A percentile compares a stretch with the other conserved stretches of the same genome.
Conservation (phyloP, 2,113 vertebrate species). For the Aldabrachelys gigantea region DNA sequence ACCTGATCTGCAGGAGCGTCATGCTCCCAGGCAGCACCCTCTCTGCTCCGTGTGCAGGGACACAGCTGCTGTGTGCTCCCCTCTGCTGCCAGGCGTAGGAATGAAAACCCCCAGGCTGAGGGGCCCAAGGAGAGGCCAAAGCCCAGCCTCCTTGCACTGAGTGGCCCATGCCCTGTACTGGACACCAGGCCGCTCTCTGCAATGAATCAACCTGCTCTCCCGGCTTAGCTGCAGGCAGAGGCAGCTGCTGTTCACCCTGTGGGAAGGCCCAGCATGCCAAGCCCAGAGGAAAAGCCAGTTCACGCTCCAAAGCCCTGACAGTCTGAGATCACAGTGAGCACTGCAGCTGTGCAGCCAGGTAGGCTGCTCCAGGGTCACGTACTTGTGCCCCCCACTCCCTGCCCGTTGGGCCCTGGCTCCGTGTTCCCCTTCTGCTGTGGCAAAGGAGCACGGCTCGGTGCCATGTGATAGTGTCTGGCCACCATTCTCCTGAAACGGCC, state of each 20-base stretch:
- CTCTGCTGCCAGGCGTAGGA: neutral
- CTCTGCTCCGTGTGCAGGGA: neutral
- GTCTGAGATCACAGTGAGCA: neutral
- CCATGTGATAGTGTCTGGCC: too few species aligned
- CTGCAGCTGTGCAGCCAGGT: neutral
- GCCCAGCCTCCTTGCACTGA: neutral
- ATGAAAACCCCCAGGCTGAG: neutral
- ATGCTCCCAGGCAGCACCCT: too few species aligned
- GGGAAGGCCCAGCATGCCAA: too few species aligned
- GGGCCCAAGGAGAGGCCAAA: neutral
- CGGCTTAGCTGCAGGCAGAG: too few species aligned
- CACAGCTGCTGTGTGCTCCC: neutral
- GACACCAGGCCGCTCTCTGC: too few species aligned
- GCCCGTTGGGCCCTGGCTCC: too few species aligned
- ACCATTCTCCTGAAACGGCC: too few species aligned
- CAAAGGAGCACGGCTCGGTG: too few species aligned
- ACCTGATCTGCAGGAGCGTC: neutral
- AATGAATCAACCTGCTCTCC: neutral
- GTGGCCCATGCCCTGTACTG: too few species aligned
- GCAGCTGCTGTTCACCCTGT: neutral
- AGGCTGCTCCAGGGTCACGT: neutral
- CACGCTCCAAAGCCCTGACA: neutral
- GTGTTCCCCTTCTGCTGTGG: too few species aligned
- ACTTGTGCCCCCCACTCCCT: too few species aligned
- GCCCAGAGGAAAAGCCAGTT: neutral